Evolutionary conservation across 2,113 vertebrate genomes (phyloP).

Genomic region (Todiramphus saurophagus): DNA sequence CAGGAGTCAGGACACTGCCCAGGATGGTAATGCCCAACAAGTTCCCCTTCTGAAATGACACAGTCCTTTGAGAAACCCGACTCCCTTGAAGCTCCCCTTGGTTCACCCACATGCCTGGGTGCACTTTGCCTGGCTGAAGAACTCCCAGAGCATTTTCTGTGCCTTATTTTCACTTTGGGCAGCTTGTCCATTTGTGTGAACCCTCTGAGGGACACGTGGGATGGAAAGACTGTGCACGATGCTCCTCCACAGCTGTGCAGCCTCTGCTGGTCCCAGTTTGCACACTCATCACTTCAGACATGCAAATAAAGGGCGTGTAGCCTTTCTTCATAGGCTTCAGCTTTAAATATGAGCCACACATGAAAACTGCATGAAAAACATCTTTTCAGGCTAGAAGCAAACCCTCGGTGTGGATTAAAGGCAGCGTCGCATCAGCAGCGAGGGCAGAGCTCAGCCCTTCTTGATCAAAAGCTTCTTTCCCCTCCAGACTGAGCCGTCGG

Average conservation of each 20-base stretch:
- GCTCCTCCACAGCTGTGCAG: background rate
- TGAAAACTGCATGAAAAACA: background rate
- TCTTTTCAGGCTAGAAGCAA: background rate
- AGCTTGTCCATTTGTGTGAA: background rate
- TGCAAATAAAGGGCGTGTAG: background rate
- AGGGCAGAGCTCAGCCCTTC: background rate
- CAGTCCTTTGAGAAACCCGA: background rate
- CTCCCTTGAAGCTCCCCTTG: background rate
- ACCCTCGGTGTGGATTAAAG: background rate
- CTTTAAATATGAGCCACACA: background rate
- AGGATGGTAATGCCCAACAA: background rate
- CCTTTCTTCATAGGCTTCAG: background rate
- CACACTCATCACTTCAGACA: background rate
- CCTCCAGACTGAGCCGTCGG: background rate
- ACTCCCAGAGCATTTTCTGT: background rate
- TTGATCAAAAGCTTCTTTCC: background rate
- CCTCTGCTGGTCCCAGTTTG: background rate
- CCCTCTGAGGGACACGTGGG: background rate
- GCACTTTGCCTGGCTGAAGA: background rate
- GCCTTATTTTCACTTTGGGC: background rate
- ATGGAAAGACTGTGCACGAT: fast-evolving
- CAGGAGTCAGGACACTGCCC: background rate
- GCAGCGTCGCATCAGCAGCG: background rate
- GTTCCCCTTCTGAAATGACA: background rate
- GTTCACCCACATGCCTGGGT: background rate